Base-by-base conservation (phyloP, 2,113 vertebrate genomes). In the Macrotis lagotis region DNA sequence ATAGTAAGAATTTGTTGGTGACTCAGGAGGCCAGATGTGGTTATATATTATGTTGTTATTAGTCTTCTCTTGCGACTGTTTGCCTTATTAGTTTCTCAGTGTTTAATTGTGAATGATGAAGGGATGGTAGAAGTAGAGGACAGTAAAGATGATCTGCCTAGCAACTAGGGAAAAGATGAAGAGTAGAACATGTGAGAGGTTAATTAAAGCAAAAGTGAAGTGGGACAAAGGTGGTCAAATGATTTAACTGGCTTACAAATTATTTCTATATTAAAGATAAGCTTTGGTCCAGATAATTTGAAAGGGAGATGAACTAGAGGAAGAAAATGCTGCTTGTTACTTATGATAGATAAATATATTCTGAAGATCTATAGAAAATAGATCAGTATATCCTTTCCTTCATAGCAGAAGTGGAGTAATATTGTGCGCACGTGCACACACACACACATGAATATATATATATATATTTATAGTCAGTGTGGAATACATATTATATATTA, bases 31-130 rank as follows among this genome's bases (percentile, higher is more conserved):
- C 96, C 95, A 97, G 93, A 93, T 97, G 96, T 94, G 92, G 74
- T 94, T 89, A 10, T 97, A 95, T 96, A 97, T 98, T 98, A 96
- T 97, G 28, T 92, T 93, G 55, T 95, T 95, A 91, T 97, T 98
- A 98, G 97, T 98, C 98, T 98, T 97, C 97, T 96, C 89, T 96
- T 98, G 97, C 92, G 97, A 50, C 94, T 97, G 97, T 97, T 98
- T 91, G 94, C 92, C 97, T 97, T 97, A 97, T 97, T 98, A 97
- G 95, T 98, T 98, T 98, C 96, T 91, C 95, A 97, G 50, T 92
- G 48, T 90, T 92, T 94, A 53, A 51, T 66, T 94, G 47, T 95
- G 37, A 90, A 7, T 96, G 94, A 91, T 92, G 48, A 48, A 95
- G 90, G 95, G 90, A 92, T 92, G 91, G 47, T 89, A 59, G 91